These are phyloP conservation scores for Asteroscopus sphinx DNA, from an alignment of 2,888 invertebrate species.

Conservation along the genomic window DNA sequence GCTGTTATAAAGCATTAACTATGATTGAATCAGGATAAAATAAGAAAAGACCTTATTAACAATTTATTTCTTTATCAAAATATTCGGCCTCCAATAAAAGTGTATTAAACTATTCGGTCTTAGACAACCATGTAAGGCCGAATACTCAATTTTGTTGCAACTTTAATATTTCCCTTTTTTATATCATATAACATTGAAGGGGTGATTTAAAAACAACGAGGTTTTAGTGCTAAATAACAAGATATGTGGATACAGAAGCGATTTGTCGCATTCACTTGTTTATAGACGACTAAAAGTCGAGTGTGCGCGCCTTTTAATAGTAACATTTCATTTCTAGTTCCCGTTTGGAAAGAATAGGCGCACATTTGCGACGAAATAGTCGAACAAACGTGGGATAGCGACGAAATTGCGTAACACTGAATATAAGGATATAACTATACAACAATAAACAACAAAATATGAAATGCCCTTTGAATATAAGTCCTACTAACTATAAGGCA, in stretches of 20 bases:
- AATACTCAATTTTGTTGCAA: slow-evolving; percentile 18
- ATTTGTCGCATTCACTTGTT: slow-evolving; percentile 19
- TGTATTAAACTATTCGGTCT: slow-evolving; percentile 1
- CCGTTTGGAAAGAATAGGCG: not conserved
- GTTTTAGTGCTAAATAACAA: slow-evolving; percentile 49
- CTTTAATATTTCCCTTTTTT: slow-evolving; percentile 5
- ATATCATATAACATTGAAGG: slow-evolving; percentile 28
- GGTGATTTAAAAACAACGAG: slow-evolving; percentile 17
- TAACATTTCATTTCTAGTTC: too few relatives aligned
- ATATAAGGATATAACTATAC: slow-evolving; percentile 31
- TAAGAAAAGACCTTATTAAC: not conserved
- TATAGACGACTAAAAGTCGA: not conserved
- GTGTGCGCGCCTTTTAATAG: not conserved
- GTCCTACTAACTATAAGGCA: slow-evolving; percentile 49
- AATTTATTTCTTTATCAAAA: not conserved
- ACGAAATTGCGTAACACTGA: slow-evolving; percentile 27
- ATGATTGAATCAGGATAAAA: too few relatives aligned
- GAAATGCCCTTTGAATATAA: slow-evolving; percentile 47
- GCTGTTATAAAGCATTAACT: too few relatives aligned
- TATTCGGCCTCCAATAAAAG: slow-evolving; percentile 7
- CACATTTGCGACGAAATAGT: slow-evolving; percentile 9
- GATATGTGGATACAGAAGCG: slow-evolving; percentile 44
- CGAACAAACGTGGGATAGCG: slow-evolving; percentile 3
- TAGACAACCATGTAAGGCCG: not conserved
- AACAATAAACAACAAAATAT: slow-evolving; percentile 44